These are phyloP conservation scores for Arizona elegans DNA, from an alignment of 2,113 vertebrate genomes.

Conservation along the genomic window DNA sequence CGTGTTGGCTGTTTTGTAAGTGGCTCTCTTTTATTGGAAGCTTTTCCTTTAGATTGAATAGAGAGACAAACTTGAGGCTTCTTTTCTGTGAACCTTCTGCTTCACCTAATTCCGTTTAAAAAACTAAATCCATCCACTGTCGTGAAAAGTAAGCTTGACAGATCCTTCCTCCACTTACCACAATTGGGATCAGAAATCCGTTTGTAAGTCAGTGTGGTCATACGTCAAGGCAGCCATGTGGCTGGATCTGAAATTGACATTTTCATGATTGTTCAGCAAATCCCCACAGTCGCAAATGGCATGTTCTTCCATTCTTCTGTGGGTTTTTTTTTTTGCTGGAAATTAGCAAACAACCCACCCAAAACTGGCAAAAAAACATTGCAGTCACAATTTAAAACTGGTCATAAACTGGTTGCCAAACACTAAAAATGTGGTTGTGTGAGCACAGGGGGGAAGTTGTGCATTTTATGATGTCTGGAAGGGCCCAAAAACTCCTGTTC, in stretches of 20 bases:
- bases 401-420: background rate
- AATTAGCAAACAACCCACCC: background rate
- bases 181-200: background rate
- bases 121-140: no score
- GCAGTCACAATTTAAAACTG: background rate
- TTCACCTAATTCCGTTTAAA: background rate
- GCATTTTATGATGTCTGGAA: background rate
- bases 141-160: background rate
- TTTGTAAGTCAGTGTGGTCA: background rate
- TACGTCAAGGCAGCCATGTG: background rate
- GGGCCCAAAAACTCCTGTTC: background rate
- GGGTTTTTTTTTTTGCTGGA: background rate
- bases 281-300: background rate
- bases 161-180: no score
- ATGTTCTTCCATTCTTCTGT: background rate
- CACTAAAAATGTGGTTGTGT: background rate
- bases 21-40: constrained; percentile 28
- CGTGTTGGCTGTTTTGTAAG: constrained; percentile 97
- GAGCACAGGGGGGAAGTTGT: background rate
- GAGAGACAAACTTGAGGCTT: no score
- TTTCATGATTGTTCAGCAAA: background rate
- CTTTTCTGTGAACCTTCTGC: background rate
- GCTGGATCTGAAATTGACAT: background rate
- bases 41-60: background rate
- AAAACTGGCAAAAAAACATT: background rate